phyloP scores from a whole-genome alignment of 1,140 invertebrate genomes.

The Drosophila kurseongensis region DNA sequence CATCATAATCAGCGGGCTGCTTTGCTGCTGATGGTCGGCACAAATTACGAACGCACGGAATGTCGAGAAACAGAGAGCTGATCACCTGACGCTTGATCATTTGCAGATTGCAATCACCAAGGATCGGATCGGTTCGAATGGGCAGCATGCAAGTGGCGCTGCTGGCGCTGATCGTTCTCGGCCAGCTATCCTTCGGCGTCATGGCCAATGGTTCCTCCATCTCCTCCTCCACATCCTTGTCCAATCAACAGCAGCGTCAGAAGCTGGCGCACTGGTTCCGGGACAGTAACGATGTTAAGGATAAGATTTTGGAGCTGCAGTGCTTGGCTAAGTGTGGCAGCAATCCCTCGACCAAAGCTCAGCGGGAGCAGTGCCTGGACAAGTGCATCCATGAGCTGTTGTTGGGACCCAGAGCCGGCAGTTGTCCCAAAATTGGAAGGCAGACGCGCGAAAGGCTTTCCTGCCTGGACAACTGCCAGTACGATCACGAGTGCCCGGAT shows the following conservation, averaged over 20 bases:
- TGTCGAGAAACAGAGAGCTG: conserved; percentile 51
- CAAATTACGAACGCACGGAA: conserved; percentile 77
- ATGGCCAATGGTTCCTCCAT: conserved; percentile 26
- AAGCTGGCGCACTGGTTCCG: conserved; percentile 53
- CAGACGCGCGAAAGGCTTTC: conserved; percentile 64
- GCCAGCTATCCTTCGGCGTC: conserved; percentile 12
- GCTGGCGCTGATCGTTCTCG: conserved; percentile 45
- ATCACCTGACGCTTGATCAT: conserved; percentile 60
- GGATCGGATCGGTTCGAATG: conserved; percentile 17
- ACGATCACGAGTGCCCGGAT: conserved; percentile 88
- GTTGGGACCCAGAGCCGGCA: conserved; percentile 60
- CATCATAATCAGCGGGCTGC: conserved; percentile 69
- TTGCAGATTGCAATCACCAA: conserved; percentile 59
- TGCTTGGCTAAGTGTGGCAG: conserved; percentile 67
- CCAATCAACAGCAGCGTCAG: conserved; percentile 58
- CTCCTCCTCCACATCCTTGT: background rate
- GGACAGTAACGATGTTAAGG: conserved; percentile 71
- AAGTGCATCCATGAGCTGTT: conserved; percentile 62
- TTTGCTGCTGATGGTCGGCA: conserved; percentile 57
- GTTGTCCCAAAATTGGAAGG: conserved; percentile 55
- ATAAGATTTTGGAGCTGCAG: conserved; percentile 78
- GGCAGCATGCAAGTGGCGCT: conserved; percentile 48
- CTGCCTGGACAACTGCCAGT: conserved; percentile 87
- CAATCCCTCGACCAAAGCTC: conserved; percentile 1
- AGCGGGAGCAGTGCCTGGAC: conserved; percentile 51